Conservation (phyloP, 2,797 vertebrate genomes). For the Anguilla megastoma region DNA sequence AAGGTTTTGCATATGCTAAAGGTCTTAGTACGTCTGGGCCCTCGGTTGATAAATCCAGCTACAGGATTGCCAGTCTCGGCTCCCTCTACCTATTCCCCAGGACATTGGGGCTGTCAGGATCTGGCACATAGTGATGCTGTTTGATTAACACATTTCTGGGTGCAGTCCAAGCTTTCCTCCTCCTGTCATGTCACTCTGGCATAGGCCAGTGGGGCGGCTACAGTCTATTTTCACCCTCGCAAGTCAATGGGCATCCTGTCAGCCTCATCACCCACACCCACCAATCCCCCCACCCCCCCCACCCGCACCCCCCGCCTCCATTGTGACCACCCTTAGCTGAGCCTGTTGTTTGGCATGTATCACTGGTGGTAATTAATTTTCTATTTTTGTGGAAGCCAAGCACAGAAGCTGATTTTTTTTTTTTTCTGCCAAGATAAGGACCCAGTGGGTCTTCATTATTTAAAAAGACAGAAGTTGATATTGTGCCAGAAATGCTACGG, state of each 20-base stretch:
- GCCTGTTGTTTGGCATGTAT: neutral
- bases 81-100: neutral
- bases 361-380: conserved; percentile 7
- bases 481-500: neutral
- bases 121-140: neutral
- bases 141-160: conserved; percentile 4
- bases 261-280: too few relatives aligned
- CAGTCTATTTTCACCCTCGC: conserved; percentile 10
- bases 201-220: neutral
- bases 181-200: neutral
- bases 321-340: neutral
- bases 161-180: neutral
- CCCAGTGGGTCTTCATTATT: neutral
- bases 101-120: neutral
- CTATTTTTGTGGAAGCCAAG: neutral
- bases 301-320: neutral
- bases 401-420: neutral
- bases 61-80: neutral
- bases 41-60: neutral
- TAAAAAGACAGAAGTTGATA: neutral
- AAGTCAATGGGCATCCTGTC: neutral
- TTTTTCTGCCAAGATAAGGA: neutral
- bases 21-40: neutral
- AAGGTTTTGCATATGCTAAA: neutral
- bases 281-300: neutral